These are phyloP conservation scores for Onthophagus taurus DNA, from an alignment of 1,140 invertebrate genomes.

Conservation along the genomic window DNA sequence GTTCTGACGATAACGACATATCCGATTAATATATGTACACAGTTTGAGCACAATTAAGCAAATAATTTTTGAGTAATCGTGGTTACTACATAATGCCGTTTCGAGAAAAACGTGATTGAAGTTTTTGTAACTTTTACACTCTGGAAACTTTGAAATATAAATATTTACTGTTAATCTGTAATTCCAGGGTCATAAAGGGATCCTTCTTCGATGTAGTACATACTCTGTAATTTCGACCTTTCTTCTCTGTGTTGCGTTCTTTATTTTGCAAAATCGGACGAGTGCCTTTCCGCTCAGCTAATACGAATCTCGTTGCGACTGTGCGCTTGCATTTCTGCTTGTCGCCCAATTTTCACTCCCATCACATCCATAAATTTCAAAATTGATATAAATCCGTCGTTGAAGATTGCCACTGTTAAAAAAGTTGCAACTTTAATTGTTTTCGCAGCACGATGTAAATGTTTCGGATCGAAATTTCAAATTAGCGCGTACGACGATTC, in stretches of 20 bases:
- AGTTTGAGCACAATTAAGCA: too few species aligned
- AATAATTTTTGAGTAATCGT: neutral
- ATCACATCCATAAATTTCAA: neutral
- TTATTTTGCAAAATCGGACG: too few species aligned
- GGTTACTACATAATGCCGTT: neutral
- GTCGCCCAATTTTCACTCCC: neutral
- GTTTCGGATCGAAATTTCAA: neutral
- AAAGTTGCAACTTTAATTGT: neutral
- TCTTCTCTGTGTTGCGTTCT: neutral
- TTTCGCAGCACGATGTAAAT: neutral
- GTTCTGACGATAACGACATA: too few species aligned
- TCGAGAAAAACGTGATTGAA: neutral
- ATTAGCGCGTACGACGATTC: neutral
- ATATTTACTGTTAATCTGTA: neutral
- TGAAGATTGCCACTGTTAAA: neutral
- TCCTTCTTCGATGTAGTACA: neutral
- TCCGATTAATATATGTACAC: too few species aligned
- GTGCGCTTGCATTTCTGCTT: neutral
- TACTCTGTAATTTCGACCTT: neutral
- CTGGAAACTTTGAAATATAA: too few species aligned
- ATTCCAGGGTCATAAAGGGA: neutral
- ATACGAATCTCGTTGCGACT: too few species aligned
- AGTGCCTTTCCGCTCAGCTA: too few species aligned
- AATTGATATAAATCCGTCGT: neutral
- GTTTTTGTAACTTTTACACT: too few species aligned